Conservation (phyloP, 1,140 invertebrate species). For the Centruroides sculpturatus region DNA sequence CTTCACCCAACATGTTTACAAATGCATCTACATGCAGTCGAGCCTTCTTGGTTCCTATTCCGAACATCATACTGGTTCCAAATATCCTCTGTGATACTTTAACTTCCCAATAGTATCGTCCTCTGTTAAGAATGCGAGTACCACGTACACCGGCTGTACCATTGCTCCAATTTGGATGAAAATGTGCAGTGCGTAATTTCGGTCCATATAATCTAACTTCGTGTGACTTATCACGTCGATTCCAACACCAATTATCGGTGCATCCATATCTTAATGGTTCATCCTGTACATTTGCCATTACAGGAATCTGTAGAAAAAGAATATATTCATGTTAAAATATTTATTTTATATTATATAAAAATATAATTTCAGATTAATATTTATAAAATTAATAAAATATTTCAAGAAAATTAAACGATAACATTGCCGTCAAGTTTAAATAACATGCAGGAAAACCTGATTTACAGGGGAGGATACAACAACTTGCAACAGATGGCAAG, state of each 20-base stretch:
- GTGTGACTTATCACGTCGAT: constrained; percentile 41
- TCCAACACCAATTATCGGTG: constrained; percentile 51
- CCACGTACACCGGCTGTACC: constrained; percentile 54
- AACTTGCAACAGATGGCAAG: no score
- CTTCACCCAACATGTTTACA: constrained; percentile 52
- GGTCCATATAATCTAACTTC: constrained; percentile 44
- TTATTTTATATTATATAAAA: no score
- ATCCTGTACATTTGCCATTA: no score
- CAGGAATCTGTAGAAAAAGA: no score
- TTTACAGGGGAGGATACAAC: no score
- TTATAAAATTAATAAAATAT: no score
- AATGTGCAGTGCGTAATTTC: constrained; percentile 37
- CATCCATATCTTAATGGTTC: constrained; percentile 32
- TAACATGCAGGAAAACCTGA: no score
- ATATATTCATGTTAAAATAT: no score
- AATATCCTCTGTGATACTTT: constrained; percentile 47
- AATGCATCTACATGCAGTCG: constrained; percentile 48
- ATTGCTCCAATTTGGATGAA: constrained; percentile 61
- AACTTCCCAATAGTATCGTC: constrained; percentile 53
- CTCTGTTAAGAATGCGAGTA: constrained; percentile 44
- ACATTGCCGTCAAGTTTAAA: no score
- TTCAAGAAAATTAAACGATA: no score
- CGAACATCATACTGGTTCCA: constrained; percentile 64
- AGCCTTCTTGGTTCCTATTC: constrained; percentile 46
- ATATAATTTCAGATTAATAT: no score